Evolutionary conservation across 2,113 vertebrate species (phyloP).

Genomic region (Aegithalos caudatus): DNA sequence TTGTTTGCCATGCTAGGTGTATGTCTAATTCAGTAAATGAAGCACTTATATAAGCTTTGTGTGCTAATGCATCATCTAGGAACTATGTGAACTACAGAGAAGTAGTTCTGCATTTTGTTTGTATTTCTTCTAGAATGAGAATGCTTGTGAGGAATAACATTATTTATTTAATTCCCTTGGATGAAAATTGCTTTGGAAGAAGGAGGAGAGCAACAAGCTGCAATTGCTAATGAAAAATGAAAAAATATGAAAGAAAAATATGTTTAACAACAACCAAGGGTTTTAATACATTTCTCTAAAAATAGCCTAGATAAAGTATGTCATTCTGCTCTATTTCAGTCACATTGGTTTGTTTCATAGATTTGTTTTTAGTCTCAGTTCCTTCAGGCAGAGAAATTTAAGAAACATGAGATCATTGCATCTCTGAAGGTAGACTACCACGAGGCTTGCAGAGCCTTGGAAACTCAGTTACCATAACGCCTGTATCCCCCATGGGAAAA

Average conservation of each 20-base stretch:
- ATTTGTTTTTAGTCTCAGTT: constrained; percentile 16
- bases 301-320: constrained; percentile 33
- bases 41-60: neutral
- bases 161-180: neutral
- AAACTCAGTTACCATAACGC: neutral
- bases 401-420: neutral
- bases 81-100: neutral
- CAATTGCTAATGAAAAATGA: neutral
- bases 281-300: constrained; percentile 28
- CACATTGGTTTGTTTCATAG: constrained; percentile 10
- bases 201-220: neutral
- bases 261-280: neutral
- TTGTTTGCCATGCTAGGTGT: neutral
- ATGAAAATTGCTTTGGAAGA: neutral
- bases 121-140: neutral
- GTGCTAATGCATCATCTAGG: neutral
- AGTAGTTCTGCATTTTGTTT: neutral
- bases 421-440: neutral
- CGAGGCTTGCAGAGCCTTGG: neutral
- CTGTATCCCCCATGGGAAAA: neutral
- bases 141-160: neutral
- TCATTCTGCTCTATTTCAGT: constrained; percentile 53
- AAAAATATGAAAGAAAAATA: neutral
- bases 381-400: constrained; percentile 25
- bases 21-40: neutral